Conservation (phyloP, 2,113 vertebrate genomes). For the Leptodactylus fuscus region DNA sequence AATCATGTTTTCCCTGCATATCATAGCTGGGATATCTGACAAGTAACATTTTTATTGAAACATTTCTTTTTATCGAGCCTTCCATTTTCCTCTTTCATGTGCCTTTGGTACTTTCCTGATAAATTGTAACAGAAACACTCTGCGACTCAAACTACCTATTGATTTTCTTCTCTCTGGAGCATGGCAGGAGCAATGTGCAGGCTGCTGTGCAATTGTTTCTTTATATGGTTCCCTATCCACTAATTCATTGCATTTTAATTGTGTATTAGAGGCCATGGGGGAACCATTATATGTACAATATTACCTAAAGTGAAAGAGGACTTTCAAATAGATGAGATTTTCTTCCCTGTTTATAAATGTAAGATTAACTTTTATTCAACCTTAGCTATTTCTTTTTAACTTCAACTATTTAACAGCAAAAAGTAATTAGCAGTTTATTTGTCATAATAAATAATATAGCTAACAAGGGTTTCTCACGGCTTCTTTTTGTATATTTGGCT, state of each 20-base stretch:
- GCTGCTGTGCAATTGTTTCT: slow-evolving; percentile 57
- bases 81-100: slow-evolving; percentile 21
- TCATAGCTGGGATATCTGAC: neutral
- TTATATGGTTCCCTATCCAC: slow-evolving; percentile 51
- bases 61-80: neutral
- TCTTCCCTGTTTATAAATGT: slow-evolving; percentile 38
- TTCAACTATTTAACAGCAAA: slow-evolving; percentile 13
- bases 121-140: slow-evolving; percentile 51
- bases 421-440: slow-evolving; percentile 42
- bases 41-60: slow-evolving; percentile 33
- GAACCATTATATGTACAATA: slow-evolving; percentile 49
- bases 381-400: slow-evolving; percentile 29
- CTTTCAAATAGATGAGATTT: slow-evolving; percentile 43
- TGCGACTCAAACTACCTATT: slow-evolving; percentile 56
- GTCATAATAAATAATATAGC: slow-evolving; percentile 25
- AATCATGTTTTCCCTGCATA: neutral
- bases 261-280: slow-evolving; percentile 48
- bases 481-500: neutral
- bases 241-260: slow-evolving; percentile 59
- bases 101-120: slow-evolving; percentile 38
- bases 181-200: slow-evolving; percentile 46
- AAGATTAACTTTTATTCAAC: slow-evolving; percentile 48
- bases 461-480: neutral
- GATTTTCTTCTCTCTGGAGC: slow-evolving; percentile 54
- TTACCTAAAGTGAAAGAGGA: slow-evolving; percentile 41